Evolutionary conservation across 2,797 vertebrate species (phyloP).

Genomic region (Dicrostonyx torquatus): DNA sequence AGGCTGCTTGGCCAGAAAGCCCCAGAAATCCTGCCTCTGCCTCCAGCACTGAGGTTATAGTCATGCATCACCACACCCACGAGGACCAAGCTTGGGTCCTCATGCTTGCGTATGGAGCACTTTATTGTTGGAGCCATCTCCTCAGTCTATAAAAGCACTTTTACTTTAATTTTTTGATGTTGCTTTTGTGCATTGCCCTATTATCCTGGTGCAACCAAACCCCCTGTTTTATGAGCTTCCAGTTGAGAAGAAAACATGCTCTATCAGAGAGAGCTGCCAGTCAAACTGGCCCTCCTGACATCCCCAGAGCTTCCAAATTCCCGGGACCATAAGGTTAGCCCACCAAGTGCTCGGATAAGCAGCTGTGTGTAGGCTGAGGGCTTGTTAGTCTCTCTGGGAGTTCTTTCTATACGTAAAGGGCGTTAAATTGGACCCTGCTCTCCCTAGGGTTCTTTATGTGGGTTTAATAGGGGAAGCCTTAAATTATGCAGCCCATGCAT

Average conservation of each 20-base stretch:
- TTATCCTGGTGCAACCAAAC: not conserved
- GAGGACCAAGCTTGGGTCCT: not conserved
- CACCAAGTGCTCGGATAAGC: not conserved
- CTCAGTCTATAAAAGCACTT: not conserved
- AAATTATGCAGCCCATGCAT: not conserved
- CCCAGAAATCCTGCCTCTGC: not conserved
- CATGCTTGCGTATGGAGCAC: not conserved
- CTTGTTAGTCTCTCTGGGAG: not conserved
- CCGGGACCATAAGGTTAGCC: not conserved
- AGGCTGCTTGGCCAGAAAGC: not conserved
- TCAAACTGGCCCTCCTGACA: not conserved
- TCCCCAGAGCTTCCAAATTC: not conserved
- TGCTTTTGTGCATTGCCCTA: not conserved
- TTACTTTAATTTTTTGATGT: not conserved
- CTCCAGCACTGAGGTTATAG: not conserved
- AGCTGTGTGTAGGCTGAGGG: constrained; percentile 23
- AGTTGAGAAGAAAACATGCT: not conserved
- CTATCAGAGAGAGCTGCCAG: not conserved
- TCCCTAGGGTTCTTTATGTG: not conserved
- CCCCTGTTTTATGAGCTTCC: not conserved
- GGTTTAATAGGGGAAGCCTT: not conserved
- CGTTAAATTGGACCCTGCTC: not conserved
- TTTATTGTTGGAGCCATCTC: not conserved
- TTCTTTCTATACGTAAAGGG: not conserved
- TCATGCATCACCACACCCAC: not conserved